phyloP scores from a whole-genome alignment of 2,113 vertebrate species.

The Gobiocypris rarus region DNA sequence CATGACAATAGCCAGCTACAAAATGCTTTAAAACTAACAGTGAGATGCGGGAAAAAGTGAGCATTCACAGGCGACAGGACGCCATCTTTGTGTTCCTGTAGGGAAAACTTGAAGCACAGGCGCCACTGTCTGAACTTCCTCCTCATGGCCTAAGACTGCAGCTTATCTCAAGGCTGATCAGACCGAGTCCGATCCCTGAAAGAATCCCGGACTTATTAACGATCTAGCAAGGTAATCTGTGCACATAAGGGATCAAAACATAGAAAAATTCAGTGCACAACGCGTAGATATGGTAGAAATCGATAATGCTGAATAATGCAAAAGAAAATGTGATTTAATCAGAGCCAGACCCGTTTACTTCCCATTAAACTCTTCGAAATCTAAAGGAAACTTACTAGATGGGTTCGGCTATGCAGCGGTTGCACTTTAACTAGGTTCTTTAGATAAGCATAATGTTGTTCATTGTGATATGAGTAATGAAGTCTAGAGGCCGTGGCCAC shows the following conservation, averaged over 20 bases:
- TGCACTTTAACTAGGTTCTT: background rate
- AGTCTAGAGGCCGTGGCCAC: slow-evolving; percentile 37
- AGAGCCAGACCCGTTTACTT: background rate
- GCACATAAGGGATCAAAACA: background rate
- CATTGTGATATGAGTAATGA: slow-evolving; percentile 24
- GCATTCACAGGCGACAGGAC: slow-evolving; percentile 20
- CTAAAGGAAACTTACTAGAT: background rate
- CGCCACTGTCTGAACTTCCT: slow-evolving; percentile 43
- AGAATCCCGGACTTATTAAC: background rate
- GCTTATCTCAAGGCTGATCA: slow-evolving; percentile 40
- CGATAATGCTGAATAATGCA: slow-evolving; percentile 22
- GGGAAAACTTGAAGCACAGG: slow-evolving; percentile 26
- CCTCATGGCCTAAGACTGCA: slow-evolving; percentile 37
- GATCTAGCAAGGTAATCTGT: background rate
- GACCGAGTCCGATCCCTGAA: slow-evolving; percentile 9
- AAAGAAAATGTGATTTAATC: slow-evolving; percentile 23
- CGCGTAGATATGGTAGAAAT: background rate
- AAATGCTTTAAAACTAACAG: background rate
- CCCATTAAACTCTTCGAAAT: background rate
- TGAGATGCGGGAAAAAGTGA: background rate
- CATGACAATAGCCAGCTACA: background rate
- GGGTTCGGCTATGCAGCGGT: background rate
- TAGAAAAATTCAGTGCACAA: background rate
- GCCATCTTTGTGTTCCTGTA: slow-evolving; percentile 42
- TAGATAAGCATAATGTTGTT: background rate